Evolutionary conservation across 64 coral and sea anemone species (phyloP).

Genomic region (Montipora efflorescens): DNA sequence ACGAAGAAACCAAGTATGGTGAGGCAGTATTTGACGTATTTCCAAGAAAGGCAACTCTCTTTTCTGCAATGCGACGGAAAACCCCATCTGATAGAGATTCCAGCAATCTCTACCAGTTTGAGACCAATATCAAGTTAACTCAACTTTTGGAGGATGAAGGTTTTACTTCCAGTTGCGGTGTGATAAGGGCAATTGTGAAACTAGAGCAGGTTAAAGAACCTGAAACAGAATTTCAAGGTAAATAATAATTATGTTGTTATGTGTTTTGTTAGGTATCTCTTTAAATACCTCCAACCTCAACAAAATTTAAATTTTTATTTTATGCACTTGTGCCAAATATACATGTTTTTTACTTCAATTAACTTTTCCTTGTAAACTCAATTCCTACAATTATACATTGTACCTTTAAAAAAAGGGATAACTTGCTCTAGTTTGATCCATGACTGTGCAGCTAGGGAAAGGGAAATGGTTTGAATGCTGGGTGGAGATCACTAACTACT

Average conservation of each 20-base stretch:
- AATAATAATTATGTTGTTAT: neutral
- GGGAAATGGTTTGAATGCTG: no score
- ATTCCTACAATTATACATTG: no score
- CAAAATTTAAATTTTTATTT: no score
- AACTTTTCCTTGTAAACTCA: no score
- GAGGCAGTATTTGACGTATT: constrained; percentile 47
- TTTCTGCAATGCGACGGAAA: neutral
- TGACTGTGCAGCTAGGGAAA: no score
- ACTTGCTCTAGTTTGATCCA: no score
- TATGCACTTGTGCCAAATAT: no score
- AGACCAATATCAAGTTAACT: constrained; percentile 33
- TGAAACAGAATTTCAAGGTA: neutral
- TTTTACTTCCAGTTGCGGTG: neutral
- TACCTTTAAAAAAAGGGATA: no score
- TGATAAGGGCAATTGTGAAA: neutral
- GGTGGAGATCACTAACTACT: no score
- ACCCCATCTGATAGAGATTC: neutral
- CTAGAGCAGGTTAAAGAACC: neutral
- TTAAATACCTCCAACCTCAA: no score
- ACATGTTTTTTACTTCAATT: no score
- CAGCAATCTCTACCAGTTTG: constrained; percentile 26
- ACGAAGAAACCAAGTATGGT: constrained; percentile 53
- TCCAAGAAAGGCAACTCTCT: constrained; percentile 15
- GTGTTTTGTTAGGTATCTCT: no score
- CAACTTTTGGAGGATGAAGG: constrained; percentile 8